Conservation (phyloP, 2,113 vertebrate species). For the Entelurus aequoreus region DNA sequence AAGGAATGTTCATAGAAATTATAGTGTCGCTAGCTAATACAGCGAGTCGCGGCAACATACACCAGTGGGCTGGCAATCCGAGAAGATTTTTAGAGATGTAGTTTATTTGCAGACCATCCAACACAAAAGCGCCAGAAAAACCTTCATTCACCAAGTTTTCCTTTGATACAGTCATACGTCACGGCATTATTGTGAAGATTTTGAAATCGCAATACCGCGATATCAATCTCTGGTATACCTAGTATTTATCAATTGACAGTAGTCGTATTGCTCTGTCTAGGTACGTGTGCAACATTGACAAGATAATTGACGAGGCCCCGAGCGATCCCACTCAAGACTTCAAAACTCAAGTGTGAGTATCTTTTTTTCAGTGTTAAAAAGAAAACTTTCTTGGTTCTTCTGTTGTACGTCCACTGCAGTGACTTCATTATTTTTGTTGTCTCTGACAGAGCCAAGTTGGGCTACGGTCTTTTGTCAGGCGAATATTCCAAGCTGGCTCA, state of each 20-base stretch:
- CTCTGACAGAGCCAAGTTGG: conserved; percentile 85
- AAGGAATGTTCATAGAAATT: no score
- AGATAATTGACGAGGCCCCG: conserved; percentile 89
- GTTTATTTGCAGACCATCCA: no score
- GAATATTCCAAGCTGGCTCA: conserved; percentile 88
- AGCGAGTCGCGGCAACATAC: no score
- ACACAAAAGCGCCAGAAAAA: no score
- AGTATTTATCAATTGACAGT: neutral
- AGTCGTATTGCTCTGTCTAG: conserved; percentile 54
- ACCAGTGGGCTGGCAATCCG: no score
- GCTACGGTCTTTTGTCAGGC: conserved; percentile 91
- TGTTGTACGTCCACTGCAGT: conserved; percentile 13
- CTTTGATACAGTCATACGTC: no score
- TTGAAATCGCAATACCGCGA: no score
- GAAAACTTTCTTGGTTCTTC: neutral
- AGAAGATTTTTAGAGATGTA: no score
- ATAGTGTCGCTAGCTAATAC: no score
- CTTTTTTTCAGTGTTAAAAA: neutral
- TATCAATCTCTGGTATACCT: no score
- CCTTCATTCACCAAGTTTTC: no score
- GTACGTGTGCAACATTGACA: conserved; percentile 92
- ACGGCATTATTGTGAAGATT: no score
- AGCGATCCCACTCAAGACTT: conserved; percentile 95
- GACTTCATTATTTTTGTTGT: conserved; percentile 34
- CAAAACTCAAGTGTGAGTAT: conserved; percentile 96